Percentiles rank a stretch among this genome's conserved stretches.
Conservation (phyloP, 2,113 vertebrate genomes). For the Saccopteryx bilineata region DNA sequence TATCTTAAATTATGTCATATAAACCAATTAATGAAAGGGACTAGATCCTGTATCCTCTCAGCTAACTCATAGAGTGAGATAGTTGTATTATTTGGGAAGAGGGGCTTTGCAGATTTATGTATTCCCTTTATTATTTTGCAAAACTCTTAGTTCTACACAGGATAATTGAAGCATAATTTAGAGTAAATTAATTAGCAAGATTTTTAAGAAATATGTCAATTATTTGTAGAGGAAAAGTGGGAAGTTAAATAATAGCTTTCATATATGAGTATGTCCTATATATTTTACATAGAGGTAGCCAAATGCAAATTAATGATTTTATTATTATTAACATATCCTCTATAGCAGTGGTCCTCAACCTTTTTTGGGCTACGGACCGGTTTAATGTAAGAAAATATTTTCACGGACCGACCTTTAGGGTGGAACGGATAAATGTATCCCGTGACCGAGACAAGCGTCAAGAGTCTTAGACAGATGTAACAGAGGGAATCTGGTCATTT, state of each 20-base stretch:
- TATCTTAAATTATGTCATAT: neutral
- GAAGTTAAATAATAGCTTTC: conserved; percentile 18
- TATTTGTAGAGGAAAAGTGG: neutral
- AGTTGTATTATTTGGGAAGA: neutral
- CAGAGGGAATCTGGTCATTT: too few species aligned
- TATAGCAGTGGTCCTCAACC: neutral
- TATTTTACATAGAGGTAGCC: neutral
- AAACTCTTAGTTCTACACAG: neutral
- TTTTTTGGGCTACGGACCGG: too few species aligned
- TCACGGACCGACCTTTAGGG: too few species aligned
- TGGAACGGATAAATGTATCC: too few species aligned
- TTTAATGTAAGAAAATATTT: too few species aligned
- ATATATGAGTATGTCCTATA: neutral
- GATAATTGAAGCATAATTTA: neutral
- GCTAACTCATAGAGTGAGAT: neutral
- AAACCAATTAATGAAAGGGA: neutral
- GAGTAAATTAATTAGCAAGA: neutral
- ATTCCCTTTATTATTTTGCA: neutral
- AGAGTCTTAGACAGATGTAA: too few species aligned
- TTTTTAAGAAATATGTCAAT: neutral
- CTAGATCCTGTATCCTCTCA: neutral
- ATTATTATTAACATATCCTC: neutral
- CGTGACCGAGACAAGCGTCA: too few species aligned
- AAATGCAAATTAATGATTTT: neutral
- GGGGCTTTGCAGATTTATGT: neutral